These are phyloP conservation scores for Eumerus sabulonum DNA, from an alignment of 2,888 invertebrate genomes.

Conservation along the genomic window DNA sequence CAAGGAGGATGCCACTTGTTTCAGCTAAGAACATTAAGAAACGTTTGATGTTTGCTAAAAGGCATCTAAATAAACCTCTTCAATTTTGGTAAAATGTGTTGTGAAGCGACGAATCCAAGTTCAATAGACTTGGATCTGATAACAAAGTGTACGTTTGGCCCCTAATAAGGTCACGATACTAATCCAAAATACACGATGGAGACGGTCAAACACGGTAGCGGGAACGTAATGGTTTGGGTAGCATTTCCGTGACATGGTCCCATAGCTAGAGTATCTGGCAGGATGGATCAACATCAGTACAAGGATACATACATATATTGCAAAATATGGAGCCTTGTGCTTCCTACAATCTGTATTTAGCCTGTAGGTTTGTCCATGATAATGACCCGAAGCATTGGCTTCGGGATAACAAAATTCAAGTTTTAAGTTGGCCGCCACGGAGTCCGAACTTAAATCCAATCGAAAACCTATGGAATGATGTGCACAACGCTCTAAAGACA, in stretches of 20 bases:
- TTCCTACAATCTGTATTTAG: constrained; percentile 5
- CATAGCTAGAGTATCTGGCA: constrained; percentile 27
- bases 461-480: not conserved
- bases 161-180: no score
- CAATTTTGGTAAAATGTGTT: not conserved
- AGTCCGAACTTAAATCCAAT: not conserved
- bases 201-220: not conserved
- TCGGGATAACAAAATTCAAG: not conserved
- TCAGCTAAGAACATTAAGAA: no score
- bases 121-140: not conserved
- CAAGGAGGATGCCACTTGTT: no score
- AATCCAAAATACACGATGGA: no score
- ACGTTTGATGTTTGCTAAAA: no score
- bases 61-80: no score
- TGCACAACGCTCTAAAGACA: not conserved
- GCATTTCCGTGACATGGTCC: constrained; percentile 45
- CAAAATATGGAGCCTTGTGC: constrained; percentile 16
- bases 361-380: not conserved
- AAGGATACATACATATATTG: constrained; percentile 15
- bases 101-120: no score
- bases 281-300: constrained; percentile 19
- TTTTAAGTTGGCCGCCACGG: not conserved
- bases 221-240: constrained; percentile 31
- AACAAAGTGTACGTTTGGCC: no score
- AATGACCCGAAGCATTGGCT: no score